These are phyloP conservation scores for Proterorhinus semilunaris DNA, from an alignment of 2,113 vertebrate genomes.

Conservation along the genomic window DNA sequence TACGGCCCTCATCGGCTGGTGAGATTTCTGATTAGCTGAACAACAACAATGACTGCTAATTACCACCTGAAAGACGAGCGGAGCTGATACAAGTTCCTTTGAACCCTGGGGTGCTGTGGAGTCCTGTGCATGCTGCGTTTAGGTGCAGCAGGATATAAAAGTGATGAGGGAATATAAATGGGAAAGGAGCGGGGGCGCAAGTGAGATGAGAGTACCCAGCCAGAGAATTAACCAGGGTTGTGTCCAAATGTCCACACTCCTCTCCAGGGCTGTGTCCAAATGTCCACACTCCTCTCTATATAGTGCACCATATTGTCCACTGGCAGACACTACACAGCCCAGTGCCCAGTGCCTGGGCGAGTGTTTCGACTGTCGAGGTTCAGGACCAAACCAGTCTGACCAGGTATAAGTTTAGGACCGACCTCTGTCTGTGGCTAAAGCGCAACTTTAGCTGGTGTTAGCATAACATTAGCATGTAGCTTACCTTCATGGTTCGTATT, in stretches of 20 bases:
- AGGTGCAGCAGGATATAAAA: conserved; percentile 48
- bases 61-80: conserved; percentile 71
- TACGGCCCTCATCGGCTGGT: conserved; percentile 64
- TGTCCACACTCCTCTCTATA: too few species aligned
- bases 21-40: conserved; percentile 73
- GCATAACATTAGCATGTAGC: too few species aligned
- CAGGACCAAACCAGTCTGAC: too few species aligned
- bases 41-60: conserved; percentile 74
- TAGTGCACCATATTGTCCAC: too few species aligned
- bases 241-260: too few species aligned
- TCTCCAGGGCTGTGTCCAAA: conserved; percentile 4
- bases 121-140: conserved; percentile 41
- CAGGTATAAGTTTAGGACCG: too few species aligned
- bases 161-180: conserved; percentile 38
- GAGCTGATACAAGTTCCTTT: conserved; percentile 62
- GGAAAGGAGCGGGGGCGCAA: conserved; percentile 39
- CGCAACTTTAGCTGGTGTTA: too few species aligned
- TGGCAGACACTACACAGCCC: too few species aligned
- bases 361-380: too few species aligned
- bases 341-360: too few species aligned
- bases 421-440: too few species aligned
- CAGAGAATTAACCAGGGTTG: conserved; percentile 22
- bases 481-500: too few species aligned
- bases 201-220: conserved; percentile 26
- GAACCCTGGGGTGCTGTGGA: conserved; percentile 40